Evolutionary conservation across 2,797 vertebrate species (phyloP).

Genomic region (Poecilia gillii): DNA sequence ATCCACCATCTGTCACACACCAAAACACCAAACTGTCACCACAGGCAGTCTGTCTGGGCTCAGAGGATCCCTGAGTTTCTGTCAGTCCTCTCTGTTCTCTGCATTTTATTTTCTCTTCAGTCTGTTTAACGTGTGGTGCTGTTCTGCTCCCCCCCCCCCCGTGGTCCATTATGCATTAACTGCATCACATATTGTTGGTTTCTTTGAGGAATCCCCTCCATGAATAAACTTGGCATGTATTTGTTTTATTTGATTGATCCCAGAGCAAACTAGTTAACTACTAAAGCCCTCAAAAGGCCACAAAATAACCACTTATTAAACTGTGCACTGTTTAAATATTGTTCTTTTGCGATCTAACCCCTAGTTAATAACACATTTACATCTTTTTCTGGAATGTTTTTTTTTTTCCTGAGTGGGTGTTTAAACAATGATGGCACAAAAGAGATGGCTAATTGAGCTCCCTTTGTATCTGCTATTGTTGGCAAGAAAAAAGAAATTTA

Average conservation of each 20-base stretch:
- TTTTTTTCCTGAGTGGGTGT: neutral
- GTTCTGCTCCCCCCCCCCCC: neutral
- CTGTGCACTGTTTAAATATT: neutral
- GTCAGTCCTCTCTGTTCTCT: slow-evolving; percentile 37
- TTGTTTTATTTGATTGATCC: neutral
- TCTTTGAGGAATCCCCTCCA: slow-evolving; percentile 5
- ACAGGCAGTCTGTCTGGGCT: slow-evolving; percentile 44
- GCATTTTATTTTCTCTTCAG: slow-evolving; percentile 22
- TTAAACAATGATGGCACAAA: neutral
- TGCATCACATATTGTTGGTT: neutral
- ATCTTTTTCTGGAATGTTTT: neutral
- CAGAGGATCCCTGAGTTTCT: slow-evolving; percentile 34
- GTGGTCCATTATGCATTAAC: slow-evolving; percentile 4
- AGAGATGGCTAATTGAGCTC: neutral
- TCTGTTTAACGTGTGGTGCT: slow-evolving; percentile 21
- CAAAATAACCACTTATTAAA: neutral
- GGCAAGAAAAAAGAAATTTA: neutral
- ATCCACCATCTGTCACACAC: slow-evolving; percentile 59
- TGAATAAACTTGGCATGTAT: neutral
- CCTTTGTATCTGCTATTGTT: neutral
- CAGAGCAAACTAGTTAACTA: neutral
- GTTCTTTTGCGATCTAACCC: neutral
- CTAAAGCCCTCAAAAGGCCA: neutral
- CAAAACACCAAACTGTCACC: slow-evolving; percentile 52
- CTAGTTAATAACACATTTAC: neutral